Base-by-base conservation (phyloP, 2,113 vertebrate species). In the Dendropsophus ebraccatus region DNA sequence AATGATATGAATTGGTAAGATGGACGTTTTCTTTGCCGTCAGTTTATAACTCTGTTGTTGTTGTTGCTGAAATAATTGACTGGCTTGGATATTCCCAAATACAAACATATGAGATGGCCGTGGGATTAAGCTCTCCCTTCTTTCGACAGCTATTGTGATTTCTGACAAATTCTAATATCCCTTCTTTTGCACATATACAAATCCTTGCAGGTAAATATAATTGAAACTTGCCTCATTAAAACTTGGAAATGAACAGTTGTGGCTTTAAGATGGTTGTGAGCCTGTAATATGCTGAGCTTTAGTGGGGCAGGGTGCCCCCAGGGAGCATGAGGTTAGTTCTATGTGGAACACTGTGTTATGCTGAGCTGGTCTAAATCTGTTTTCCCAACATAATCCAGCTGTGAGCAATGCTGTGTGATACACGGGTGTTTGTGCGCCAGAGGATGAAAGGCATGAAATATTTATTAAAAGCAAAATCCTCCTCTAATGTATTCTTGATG, bases 391-490 rank as follows among this genome's bases (percentile, higher is more conserved):
- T 87, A 87, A 87, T 87, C 85, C 85, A 87, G 85, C 85, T 87
- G 85, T 81, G 85, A 87, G 85, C 85, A 60, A 60, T 80, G 84
- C 76, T 86, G 85, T 28, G 54, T 79, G 32, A 67, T 87, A 81
- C 77, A 87, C 41, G 78, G 85, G 85, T 81, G 85, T 74, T 81
- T 87, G 85, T 87, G 67, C 76, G 85, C 85, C 85, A 87, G 67
- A 87, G 85, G 85, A 87, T 87, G 78, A 87, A 87, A 87, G 85
- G 85, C 85, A 87, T 87, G 78, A 87, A 87, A 87, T 87, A 87
- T 87, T 87, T 87, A 87, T 87, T 87, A 87, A 87, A 87, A 87
- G 85, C 85, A 87, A 87, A 86, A 87, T 87, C 77, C 85, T 81
- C 65, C 78, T 87, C 85, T 87, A 87, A 87, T 87, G 85, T 81